Percentiles rank a stretch among this genome's conserved stretches.
Conservation (phyloP, 2,113 vertebrate genomes). For the Leptosomus discolor region DNA sequence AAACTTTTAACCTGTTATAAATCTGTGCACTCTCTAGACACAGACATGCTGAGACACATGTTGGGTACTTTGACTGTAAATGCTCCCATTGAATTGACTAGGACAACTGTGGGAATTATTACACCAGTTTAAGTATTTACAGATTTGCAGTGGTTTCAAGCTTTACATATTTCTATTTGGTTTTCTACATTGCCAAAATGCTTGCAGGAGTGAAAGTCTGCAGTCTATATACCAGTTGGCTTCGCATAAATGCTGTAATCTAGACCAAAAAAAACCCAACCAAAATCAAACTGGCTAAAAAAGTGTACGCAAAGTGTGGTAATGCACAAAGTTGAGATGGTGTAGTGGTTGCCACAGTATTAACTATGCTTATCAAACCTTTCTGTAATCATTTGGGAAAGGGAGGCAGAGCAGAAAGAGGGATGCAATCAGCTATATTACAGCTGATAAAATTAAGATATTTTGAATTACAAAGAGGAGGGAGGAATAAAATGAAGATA, state of each 20-base stretch:
- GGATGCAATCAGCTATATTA: neutral
- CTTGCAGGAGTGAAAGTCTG: neutral
- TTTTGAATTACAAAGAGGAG: neutral
- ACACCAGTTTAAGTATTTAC: neutral
- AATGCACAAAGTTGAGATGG: neutral
- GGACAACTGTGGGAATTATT: neutral
- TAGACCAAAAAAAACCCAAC: neutral
- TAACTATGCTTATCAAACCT: neutral
- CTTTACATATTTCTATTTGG: neutral
- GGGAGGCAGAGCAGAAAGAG: neutral
- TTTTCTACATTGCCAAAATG: neutral
- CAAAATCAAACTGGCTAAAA: neutral
- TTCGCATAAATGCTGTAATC: neutral
- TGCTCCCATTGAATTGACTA: neutral
- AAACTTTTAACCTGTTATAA: neutral
- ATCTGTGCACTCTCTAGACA: neutral
- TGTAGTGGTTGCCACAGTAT: neutral
- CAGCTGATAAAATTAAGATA: neutral
- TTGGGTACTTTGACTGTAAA: neutral
- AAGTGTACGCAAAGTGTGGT: neutral
- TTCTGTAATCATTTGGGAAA: neutral
- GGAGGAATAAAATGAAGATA: neutral
- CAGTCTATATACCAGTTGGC: neutral
- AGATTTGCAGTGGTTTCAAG: neutral
- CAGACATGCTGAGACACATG: fast-evolving